Base-by-base conservation (phyloP, 1,140 invertebrate genomes). In the Dysdera silvatica region DNA sequence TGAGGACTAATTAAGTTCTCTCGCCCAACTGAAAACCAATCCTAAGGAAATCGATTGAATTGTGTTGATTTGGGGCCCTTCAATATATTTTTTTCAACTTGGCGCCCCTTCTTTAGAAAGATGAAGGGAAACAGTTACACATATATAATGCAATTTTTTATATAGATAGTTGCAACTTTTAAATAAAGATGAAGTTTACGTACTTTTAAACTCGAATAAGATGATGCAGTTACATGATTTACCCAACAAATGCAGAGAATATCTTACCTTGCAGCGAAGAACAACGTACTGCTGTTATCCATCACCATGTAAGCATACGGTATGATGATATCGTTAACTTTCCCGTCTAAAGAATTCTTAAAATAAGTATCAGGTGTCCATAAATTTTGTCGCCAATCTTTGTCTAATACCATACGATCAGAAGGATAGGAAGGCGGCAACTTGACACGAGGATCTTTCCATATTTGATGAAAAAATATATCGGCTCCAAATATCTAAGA, bases 351-450 rank as follows among this genome's bases (percentile, higher is more conserved):
- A 0, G 67, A 43, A 48, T 69, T 69, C 51, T 66, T 64, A 40
- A 69, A 69, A 31, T 69, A 69, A 18, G 63, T 66, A 47, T 69
- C 66, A 2, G 68, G 68, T 4, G 65, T 68, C 68, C 68, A 69
- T 3, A 69, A 20, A 37, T 66, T 33, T 1, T 41, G 37, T 23
- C 49, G 14, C 68, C 68, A 69, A n/a, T 61, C 43, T n/a, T 53
- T 58, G 47, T 61, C 48, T 37, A 69, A 55, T 6, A 62, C 47
- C 8, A 58, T 28, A 24, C 43, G 64, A 10, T 28, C 54, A 5
- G 58, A 24, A n/a, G 62, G 58, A 31, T 61, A 45, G 33, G 53
- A 23, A 2, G 26, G 3, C 7, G 61, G 57, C 23, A 62, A 56
- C 18, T 53, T 41, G 8, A 69, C 26, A 0, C 68, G 43, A 24